Base-by-base conservation (phyloP, 2,113 vertebrate genomes). In the Empidonax alnorum region DNA sequence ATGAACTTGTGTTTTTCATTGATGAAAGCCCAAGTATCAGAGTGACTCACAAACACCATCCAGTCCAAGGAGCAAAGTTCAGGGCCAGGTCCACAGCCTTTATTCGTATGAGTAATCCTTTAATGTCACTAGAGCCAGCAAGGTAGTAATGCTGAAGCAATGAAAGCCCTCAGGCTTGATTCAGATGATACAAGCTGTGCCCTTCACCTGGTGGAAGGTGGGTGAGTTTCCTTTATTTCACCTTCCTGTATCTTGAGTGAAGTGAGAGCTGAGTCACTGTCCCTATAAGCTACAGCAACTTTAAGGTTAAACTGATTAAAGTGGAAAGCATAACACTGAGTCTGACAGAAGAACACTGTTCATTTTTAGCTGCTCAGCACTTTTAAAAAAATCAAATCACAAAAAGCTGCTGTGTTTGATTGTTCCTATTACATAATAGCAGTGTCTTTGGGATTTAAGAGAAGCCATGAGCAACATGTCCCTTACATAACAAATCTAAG, bases 351-450 rank as follows among this genome's bases (percentile, higher is more conserved):
- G 16, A 47, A 28, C 14, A 68, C 37, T 9, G 31, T 39, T 91
- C 41, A 56, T 61, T 89, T 89, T 89, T 76, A 87, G 87, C 71
- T 84, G 65, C 59, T 93, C 82, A 90, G 89, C 87, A 84, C 56
- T 96, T 93, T 10, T 2, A 52, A 87, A 58, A 67, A 89, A 81
- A 82, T 77, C 80, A 79, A 92, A 90, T 93, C 17, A 56, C 9
- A 13, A 47, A 90, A 93, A 95, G 39, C 89, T 94, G 87, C 46
- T 33, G 31, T 52, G 59, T 83, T 94, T 93, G 90, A 89, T 91
- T 93, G 75, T 83, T 91, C 69, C 69, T 25, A 21, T 97, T 97
- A 87, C 78, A 67, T 94, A 96, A 96, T 15, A 74, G 84, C 53
- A n/a, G 18, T 19, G 14, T 84, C 59, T 88, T 28, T 66, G 74